phyloP scores from a whole-genome alignment of 2,797 vertebrate genomes.

The Melanotaenia trifasciata region DNA sequence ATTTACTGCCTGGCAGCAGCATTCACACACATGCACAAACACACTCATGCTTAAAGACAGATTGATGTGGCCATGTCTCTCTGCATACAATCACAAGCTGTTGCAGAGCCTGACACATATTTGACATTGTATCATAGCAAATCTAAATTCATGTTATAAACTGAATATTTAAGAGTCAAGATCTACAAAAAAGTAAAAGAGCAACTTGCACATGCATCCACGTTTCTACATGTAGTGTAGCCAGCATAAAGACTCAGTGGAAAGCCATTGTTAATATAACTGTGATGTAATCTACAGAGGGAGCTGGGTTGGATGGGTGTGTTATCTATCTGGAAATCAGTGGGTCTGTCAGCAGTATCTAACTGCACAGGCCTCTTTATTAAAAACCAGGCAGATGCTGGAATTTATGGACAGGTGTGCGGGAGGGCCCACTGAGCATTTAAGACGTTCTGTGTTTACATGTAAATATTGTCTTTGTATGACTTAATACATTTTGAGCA shows the following conservation, averaged over 20 bases:
- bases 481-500: constrained; percentile 4
- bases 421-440: constrained; percentile 25
- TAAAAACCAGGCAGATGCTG: constrained; percentile 67
- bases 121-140: constrained; percentile 10
- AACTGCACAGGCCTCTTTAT: constrained; percentile 70
- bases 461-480: constrained; percentile 18
- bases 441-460: constrained; percentile 27
- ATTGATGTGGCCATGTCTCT: constrained; percentile 28
- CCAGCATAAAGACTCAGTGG: constrained; percentile 48
- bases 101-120: neutral
- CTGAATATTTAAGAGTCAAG: constrained; percentile 3
- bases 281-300: constrained; percentile 66
- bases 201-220: constrained; percentile 3
- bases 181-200: neutral
- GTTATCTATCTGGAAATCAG: constrained; percentile 73
- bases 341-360: constrained; percentile 71
- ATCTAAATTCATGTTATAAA: neutral
- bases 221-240: constrained; percentile 31
- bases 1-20: constrained; percentile 39
- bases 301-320: constrained; percentile 58
- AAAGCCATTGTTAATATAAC: constrained; percentile 64
- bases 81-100: constrained; percentile 27
- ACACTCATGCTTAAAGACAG: constrained; percentile 20
- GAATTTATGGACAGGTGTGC: constrained; percentile 68
- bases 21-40: constrained; percentile 10